These are phyloP conservation scores for Mylabris phalerata DNA, from an alignment of 1,140 invertebrate species.

Conservation along the genomic window DNA sequence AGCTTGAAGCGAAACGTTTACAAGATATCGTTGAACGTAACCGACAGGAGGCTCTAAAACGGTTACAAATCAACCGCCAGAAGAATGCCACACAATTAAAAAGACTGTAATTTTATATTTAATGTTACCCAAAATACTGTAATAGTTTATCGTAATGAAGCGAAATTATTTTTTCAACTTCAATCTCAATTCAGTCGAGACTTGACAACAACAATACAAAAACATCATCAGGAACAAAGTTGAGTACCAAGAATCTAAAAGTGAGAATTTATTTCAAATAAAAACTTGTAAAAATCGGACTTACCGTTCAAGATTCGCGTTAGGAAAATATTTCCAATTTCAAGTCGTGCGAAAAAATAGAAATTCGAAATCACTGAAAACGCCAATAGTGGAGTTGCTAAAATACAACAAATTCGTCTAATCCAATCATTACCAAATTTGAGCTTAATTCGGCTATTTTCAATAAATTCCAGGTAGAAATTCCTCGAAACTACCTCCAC, in stretches of 20 bases:
- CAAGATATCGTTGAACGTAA: conserved; percentile 35
- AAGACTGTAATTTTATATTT: conserved; percentile 14
- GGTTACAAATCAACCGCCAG: conserved; percentile 24
- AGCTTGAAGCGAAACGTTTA: conserved; percentile 33
- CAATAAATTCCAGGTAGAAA: conserved; percentile 10
- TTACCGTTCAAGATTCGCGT: conserved; percentile 38
- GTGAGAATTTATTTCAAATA: conserved; percentile 8
- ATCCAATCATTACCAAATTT: conserved; percentile 39
- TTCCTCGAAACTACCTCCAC: conserved; percentile 50
- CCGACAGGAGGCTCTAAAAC: conserved; percentile 33
- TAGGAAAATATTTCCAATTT: conserved; percentile 61
- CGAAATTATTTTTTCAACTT: conserved; percentile 5
- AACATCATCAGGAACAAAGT: conserved; percentile 22
- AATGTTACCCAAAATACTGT: background rate
- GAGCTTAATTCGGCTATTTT: conserved; percentile 43
- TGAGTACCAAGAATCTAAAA: conserved; percentile 24
- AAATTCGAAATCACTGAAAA: conserved; percentile 78
- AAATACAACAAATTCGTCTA: conserved; percentile 56
- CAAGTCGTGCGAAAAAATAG: conserved; percentile 72
- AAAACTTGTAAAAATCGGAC: background rate
- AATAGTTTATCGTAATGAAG: conserved; percentile 1
- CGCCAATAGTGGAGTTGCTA: conserved; percentile 63
- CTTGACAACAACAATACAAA: conserved; percentile 34
- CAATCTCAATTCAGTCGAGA: conserved; percentile 29
- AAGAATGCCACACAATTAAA: conserved; percentile 17